Evolutionary conservation across 2,113 vertebrate species (phyloP).

Genomic region (Electrona antarctica): DNA sequence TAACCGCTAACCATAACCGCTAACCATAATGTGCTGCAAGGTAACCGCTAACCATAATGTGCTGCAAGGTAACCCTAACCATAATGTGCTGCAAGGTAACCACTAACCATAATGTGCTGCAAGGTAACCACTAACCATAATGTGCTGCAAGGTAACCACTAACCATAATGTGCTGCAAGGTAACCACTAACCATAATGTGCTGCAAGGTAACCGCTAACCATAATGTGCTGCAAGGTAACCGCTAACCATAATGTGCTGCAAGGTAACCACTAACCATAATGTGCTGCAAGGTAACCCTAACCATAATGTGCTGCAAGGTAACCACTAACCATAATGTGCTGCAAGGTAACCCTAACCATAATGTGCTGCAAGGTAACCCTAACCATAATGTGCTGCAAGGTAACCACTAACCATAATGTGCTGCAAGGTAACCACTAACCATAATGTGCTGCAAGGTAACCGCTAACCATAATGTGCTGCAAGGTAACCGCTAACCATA

Average conservation of each 20-base stretch:
- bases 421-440: slow-evolving; percentile 89
- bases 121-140: slow-evolving; percentile 87
- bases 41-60: slow-evolving; percentile 80
- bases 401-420: slow-evolving; percentile 80
- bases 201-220: slow-evolving; percentile 87
- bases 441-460: slow-evolving; percentile 83
- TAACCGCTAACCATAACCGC: too few species aligned
- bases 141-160: slow-evolving; percentile 86
- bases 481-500: too few species aligned
- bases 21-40: slow-evolving; percentile 81
- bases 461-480: slow-evolving; percentile 74
- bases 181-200: slow-evolving; percentile 78
- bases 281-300: slow-evolving; percentile 86
- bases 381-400: slow-evolving; percentile 81
- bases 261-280: slow-evolving; percentile 87
- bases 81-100: slow-evolving; percentile 84
- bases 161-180: slow-evolving; percentile 82
- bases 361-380: slow-evolving; percentile 85
- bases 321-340: slow-evolving; percentile 73
- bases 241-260: slow-evolving; percentile 73
- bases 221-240: slow-evolving; percentile 84
- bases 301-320: slow-evolving; percentile 84
- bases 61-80: slow-evolving; percentile 87
- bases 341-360: slow-evolving; percentile 87
- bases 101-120: slow-evolving; percentile 73